Evolutionary conservation across 2,888 invertebrate species (phyloP), one percentile per base, ranked within the genome.

Genomic region (Phaonia tiefii): DNA sequence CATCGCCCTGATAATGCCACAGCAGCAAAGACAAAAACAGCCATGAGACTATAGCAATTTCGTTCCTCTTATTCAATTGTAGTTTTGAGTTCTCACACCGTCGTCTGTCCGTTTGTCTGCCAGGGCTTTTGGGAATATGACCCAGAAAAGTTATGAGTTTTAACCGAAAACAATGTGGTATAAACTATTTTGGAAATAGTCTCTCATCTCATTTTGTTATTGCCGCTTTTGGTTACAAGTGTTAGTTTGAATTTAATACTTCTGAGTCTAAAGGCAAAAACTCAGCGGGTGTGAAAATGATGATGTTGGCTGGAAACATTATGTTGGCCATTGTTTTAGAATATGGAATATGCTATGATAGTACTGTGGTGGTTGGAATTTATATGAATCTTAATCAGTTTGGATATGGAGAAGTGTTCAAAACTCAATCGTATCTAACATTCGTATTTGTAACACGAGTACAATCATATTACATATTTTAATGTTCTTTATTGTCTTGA

Each of bases 71-170:
- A 56, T 66, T 44, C 65, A 74, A 66, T 74, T 66, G 56, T 74
- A 66, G 66, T 66, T 74, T 66, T 25, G 8, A 74, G 56, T 66
- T 44, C 66, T 56, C 56, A 65, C 15, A 44, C 26, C 42, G 73
- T 49, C 54, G 44, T 39, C 42, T 74, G 31, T 74, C 46, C 0
- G 46, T 37, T 31, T 44, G n/a, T 63, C 37, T 39, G 60, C n/a
- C 26, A 11, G 25, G 8, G 42, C 65, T 65, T 74, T 74, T 56
- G 42, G 31, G 66, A 66, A 54, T 56, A 31, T 66, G 74, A 74
- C 74, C 74, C 44, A 74, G 54, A 74, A 65, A 74, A 74, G 54
- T 73, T 51, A 66, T 39, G 46, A 54, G 25, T 31, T 54, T 65
- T 26, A 66, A 74, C 44, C 31, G 54, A 56, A 56, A 70, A 70